A percentile compares a stretch with the other conserved stretches of the same genome.
These are phyloP conservation scores for Gymnoscopelus microlampas DNA, from an alignment of 2,797 vertebrate species.

Conservation along the genomic window DNA sequence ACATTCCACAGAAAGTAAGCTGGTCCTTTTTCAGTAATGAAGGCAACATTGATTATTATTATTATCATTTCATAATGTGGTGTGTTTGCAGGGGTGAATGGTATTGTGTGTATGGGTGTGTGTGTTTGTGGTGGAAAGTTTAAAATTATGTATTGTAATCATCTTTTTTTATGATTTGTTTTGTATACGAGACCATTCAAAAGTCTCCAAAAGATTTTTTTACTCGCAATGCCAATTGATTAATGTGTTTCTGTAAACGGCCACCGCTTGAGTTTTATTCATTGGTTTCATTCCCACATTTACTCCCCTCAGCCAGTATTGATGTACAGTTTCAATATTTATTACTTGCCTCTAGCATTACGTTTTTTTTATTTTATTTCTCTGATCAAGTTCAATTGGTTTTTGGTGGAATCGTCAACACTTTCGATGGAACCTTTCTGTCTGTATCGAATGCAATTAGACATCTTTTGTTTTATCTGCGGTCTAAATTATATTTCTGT, in stretches of 20 bases:
- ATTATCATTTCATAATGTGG: slow-evolving; percentile 12
- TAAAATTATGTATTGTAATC: slow-evolving; percentile 21
- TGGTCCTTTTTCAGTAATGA: slow-evolving; percentile 37
- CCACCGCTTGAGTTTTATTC: slow-evolving; percentile 25
- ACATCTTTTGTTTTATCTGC: slow-evolving; percentile 21
- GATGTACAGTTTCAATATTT: slow-evolving; percentile 76
- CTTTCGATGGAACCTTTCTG: slow-evolving; percentile 34
- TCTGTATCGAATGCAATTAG: slow-evolving; percentile 44
- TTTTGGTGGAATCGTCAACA: slow-evolving; percentile 12
- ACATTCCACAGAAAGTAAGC: slow-evolving; percentile 66
- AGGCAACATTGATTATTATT: slow-evolving; percentile 28
- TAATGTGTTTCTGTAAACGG: slow-evolving; percentile 62
- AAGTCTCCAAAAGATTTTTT: slow-evolving; percentile 48
- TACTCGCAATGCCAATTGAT: slow-evolving; percentile 80
- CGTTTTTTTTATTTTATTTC: slow-evolving; percentile 29
- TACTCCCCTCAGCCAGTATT: slow-evolving; percentile 78
- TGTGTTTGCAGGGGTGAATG: slow-evolving; percentile 48
- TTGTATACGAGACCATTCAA: slow-evolving; percentile 53
- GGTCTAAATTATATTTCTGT: slow-evolving; percentile 63
- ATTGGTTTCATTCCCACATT: slow-evolving; percentile 39
- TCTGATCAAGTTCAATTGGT: slow-evolving; percentile 43
- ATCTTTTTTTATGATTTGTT: slow-evolving; percentile 44
- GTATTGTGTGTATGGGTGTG: slow-evolving; percentile 23
- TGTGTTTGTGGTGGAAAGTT: slow-evolving; percentile 31
- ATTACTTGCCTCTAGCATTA: slow-evolving; percentile 37